Evolutionary conservation across 2,797 vertebrate genomes (phyloP).

Genomic region (Aeoliscus strigatus): DNA sequence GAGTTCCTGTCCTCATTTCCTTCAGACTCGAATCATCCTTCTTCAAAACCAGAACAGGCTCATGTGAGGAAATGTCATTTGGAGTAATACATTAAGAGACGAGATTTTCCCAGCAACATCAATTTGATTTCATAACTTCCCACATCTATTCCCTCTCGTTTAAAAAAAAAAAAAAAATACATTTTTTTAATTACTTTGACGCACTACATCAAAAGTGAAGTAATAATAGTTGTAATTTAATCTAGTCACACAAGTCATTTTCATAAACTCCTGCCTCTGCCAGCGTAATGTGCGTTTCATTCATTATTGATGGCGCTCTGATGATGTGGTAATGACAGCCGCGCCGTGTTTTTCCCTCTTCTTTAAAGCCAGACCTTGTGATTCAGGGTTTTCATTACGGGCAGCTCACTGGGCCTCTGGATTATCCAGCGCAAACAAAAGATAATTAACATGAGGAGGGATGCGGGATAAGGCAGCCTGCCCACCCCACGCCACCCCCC

Average conservation of each 20-base stretch:
- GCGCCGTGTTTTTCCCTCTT: slow-evolving; percentile 79
- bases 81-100: slow-evolving; percentile 82
- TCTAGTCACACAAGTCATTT: slow-evolving; percentile 97
- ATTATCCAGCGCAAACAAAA: slow-evolving; percentile 99
- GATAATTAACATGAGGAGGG: slow-evolving; percentile 92
- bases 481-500: slow-evolving; percentile 25
- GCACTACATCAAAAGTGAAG: slow-evolving; percentile 96
- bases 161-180: no score
- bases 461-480: slow-evolving; percentile 50
- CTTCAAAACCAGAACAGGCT: slow-evolving; percentile 76
- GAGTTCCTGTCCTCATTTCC: slow-evolving; percentile 39
- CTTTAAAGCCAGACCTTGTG: slow-evolving; percentile 81
- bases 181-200: slow-evolving; percentile 91
- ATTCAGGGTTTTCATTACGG: slow-evolving; percentile 90
- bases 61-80: slow-evolving; percentile 86
- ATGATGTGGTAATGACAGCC: slow-evolving; percentile 96
- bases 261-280: slow-evolving; percentile 88
- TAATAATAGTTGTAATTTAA: slow-evolving; percentile 99
- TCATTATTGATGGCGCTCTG: slow-evolving; percentile 96
- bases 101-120: slow-evolving; percentile 80
- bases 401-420: slow-evolving; percentile 81
- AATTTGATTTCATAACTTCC: slow-evolving; percentile 85
- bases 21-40: no score
- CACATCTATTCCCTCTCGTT: slow-evolving; percentile 35
- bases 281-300: slow-evolving; percentile 90